Evolutionary conservation across 2,113 vertebrate genomes (phyloP), one percentile per base, ranked within the genome.

Genomic region (Colius striatus): DNA sequence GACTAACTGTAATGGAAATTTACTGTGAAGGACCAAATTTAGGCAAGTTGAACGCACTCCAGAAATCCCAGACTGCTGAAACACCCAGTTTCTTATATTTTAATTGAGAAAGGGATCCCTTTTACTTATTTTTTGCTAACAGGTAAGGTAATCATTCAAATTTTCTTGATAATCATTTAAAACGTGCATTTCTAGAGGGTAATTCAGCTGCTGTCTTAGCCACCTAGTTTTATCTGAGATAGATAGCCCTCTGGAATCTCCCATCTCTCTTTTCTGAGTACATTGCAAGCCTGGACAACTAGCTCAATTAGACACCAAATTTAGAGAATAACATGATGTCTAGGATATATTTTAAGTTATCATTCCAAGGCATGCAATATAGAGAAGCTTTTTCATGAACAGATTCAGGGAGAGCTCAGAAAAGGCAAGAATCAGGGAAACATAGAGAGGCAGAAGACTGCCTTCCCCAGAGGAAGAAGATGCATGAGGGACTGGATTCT

Each of bases 381-480:
- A 41, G 7, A 41, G 38, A 54, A 45, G 10, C 1, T 47, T 82
- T 48, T 85, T 41, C 36, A 87, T 38, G 29, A 76, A 62, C 16
- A 53, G 2, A 34, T 19, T 57, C 23, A 91, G 38, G 15, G 11
- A 68, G 84, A 53, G 5, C 22, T 86, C 45, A 66, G 50, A 73
- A 65, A 78, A 78, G 12, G 18, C 15, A 53, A 36, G 43, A 36
- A 38, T 47, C 13, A 45, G 11, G n/a, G 54, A 63, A 61, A 73
- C 0, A 1, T 23, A 38, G 8, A 20, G 7, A 27, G 19, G 10
- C 1, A 1, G 29, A 9, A 65, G 16, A 16, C 21, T 75, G 41
- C n/a, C 27, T 82, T 92, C 5, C 3, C 2, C 16, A 23, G 11
- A 78, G 26, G 38, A 68, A 65, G 30, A 9, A 48, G 16, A 18